Base-by-base conservation (phyloP, 2,797 vertebrate genomes). In the Tragopan temminckii region DNA sequence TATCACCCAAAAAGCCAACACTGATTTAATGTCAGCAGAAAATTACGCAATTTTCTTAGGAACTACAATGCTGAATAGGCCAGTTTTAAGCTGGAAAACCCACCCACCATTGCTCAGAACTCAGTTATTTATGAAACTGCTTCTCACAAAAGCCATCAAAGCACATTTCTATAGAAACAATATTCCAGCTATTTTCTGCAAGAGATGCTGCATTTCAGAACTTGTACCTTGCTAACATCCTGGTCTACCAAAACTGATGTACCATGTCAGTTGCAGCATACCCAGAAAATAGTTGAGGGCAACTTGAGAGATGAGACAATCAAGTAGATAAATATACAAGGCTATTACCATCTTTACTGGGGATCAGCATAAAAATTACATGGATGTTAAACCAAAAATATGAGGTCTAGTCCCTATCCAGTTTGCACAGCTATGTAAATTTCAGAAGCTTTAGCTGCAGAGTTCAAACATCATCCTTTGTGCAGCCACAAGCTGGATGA, bases 111-210 rank as follows among this genome's bases (percentile, higher is more conserved):
- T 72, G 57, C 59, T 63, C 64, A 85, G 52, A 91, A 58, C 24
- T 61, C 13, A 86, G 35, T 75, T 80, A 74, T 67, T 90, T 84
- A 84, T 43, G 20, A 29, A 80, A 94, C 36, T 43, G 48, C 36
- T 76, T 74, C 52, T 93, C 75, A 72, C 40, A 80, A 63, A 84
- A 15, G 31, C 53, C 24, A 72, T 61, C 21, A 85, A 91, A 86
- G 43, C 48, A 79, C 18, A 85, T 86, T 93, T 85, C 80, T 82
- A 82, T 16, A 92, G 79, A 64, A 89, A 72, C 53, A 61, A 45
- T 21, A 69, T 69, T 78, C 69, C 85, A 94, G 86, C 40, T 89
- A 43, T 55, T 91, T 66, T 55, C 53, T 64, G 66, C 55, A 69
- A 52, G 24, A 89, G 50, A 69, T 43, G 38, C 48, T 63, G 59